A percentile compares a stretch with the other conserved stretches of the same genome.
Conservation (phyloP, 2,113 vertebrate species). For the Ciconia boyciana region DNA sequence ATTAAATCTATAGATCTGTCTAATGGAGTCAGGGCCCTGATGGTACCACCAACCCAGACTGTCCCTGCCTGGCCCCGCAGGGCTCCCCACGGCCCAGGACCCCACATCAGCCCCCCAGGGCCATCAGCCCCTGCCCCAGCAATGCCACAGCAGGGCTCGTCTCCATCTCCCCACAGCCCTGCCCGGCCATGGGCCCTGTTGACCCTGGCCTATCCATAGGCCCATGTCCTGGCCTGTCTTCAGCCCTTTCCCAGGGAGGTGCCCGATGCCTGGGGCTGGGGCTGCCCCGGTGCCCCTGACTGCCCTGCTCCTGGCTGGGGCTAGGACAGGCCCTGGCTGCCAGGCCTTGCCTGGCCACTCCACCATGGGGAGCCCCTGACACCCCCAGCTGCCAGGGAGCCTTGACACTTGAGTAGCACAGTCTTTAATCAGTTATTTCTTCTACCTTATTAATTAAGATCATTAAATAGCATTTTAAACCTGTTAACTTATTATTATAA, state of each 20-base stretch:
- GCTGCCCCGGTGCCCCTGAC: not conserved
- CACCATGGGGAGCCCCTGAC: not conserved
- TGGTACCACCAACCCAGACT: not conserved
- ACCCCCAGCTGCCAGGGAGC: not conserved
- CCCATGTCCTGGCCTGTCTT: not conserved
- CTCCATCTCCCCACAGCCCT: not conserved
- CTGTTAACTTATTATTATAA: not conserved
- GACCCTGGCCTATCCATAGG: not conserved
- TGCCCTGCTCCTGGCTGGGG: not conserved
- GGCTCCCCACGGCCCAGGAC: no score
- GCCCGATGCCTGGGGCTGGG: rapidly evolving
- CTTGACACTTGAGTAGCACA: not conserved
- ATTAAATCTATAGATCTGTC: not conserved
- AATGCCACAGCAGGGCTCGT: not conserved
- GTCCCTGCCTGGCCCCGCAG: rapidly evolving
- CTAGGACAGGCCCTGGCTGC: not conserved
- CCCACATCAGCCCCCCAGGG: not conserved
- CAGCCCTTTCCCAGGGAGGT: not conserved
- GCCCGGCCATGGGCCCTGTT: rapidly evolving
- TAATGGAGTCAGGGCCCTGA: not conserved
- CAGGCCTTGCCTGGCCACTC: rapidly evolving
- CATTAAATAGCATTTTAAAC: not conserved
- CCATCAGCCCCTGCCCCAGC: not conserved
- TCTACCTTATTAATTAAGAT: not conserved
- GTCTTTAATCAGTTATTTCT: not conserved